phyloP scores from a whole-genome alignment of 2,797 vertebrate genomes.

The Helostoma temminkii region DNA sequence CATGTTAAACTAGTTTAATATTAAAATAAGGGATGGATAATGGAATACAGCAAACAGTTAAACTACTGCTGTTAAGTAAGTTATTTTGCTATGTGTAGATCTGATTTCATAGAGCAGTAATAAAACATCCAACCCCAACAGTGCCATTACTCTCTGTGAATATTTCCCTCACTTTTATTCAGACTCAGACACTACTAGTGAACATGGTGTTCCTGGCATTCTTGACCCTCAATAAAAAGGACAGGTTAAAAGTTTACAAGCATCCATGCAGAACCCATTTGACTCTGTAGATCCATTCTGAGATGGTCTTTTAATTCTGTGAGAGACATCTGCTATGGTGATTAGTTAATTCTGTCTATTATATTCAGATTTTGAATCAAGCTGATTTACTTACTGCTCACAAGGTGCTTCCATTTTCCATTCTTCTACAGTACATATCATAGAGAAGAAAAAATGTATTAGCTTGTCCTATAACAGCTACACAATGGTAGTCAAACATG shows the following conservation, averaged over 20 bases:
- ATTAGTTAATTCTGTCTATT: neutral
- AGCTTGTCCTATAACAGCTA: neutral
- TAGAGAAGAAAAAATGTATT: too few species aligned
- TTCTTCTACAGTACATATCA: too few species aligned
- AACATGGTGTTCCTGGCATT: conserved; percentile 70
- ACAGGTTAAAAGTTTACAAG: conserved; percentile 78
- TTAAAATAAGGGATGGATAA: neutral
- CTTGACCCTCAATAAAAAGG: conserved; percentile 65
- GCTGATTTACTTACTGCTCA: too few species aligned
- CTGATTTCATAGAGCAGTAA: neutral
- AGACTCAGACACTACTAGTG: conserved; percentile 36
- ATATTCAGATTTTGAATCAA: neutral
- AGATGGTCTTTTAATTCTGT: conserved; percentile 10
- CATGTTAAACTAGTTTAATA: neutral
- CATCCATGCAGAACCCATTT: conserved; percentile 61
- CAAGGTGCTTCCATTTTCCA: too few species aligned
- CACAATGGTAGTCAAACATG: neutral
- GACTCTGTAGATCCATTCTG: conserved; percentile 33
- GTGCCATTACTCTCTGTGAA: conserved; percentile 26
- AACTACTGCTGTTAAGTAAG: conserved; percentile 11
- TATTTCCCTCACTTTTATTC: conserved; percentile 39
- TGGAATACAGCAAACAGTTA: neutral
- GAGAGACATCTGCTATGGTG: conserved; percentile 1
- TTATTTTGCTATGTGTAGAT: neutral
- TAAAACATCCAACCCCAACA: neutral